Evolutionary conservation across 2,888 invertebrate genomes (phyloP), one percentile per base, ranked within the genome.

Genomic region (Rhaphigaster nebulosa): DNA sequence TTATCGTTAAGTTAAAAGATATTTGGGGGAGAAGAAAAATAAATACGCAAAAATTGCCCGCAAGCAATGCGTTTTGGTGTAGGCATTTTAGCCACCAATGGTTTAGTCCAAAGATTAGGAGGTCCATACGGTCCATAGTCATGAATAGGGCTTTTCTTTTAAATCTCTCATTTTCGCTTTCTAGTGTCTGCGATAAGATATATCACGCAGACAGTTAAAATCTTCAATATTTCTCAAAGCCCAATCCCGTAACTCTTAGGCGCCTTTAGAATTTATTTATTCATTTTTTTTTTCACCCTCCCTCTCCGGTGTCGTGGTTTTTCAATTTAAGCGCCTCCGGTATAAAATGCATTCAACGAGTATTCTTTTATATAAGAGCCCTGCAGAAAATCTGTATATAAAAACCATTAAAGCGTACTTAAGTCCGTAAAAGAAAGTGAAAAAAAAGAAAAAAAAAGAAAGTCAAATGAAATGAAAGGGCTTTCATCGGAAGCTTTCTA

Each of bases 321-420:
- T 70, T 29, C 0, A 15, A 34, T 5, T 34, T n/a, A 20, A 20
- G 70, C 18, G 8, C 18, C 20, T 34, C 5, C 29, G 70, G 70
- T 34, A 70, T 70, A 38, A 70, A 70, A 70, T 70, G 70, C 70
- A 70, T 70, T 70, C 70, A 70, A 20, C 20, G 34, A 6, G 26
- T 45, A 84, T 84, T 45, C 45, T 41, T 45, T 13, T 45, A 26
- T 45, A 45, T n/a, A n/a, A 45, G 45, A n/a, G 26, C 8, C 80
- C 10, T 2, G 18, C 34, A 10, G 18, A 5, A 45, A 45, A 84
- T 84, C 84, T 45, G 45, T 45, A 84, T n/a, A 84, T 45, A 84
- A 45, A 84, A 84, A 84, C 84, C 84, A 84, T 84, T 84, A 45
- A 45, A 84, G 41, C 26, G 15, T 45, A 84, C 84, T 84, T 84